These are phyloP conservation scores for Urocynchramus pylzowi DNA, from an alignment of 2,113 vertebrate species.

Conservation along the genomic window DNA sequence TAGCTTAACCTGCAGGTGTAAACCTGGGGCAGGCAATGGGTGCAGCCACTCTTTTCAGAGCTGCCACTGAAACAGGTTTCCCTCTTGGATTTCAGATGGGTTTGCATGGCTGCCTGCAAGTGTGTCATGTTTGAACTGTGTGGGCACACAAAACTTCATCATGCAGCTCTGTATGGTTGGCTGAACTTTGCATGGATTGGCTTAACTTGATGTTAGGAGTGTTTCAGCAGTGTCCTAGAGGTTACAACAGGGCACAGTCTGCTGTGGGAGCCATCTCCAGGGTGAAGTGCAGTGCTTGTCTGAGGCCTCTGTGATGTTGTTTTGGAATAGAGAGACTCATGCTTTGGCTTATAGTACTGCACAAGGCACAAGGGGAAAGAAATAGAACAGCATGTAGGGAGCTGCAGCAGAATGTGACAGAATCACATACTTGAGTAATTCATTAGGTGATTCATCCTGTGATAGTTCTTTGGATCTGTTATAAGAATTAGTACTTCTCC, in stretches of 20 bases:
- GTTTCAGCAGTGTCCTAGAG: neutral
- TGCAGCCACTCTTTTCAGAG: neutral
- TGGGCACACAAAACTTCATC: neutral
- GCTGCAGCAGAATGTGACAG: neutral
- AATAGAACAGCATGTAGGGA: neutral
- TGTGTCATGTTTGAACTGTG: neutral
- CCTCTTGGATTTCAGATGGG: neutral
- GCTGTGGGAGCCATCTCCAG: neutral
- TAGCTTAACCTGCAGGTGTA: neutral
- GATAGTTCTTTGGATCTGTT: neutral
- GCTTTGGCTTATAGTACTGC: neutral
- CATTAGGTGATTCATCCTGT: conserved; percentile 22
- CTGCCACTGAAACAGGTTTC: neutral
- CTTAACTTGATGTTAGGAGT: neutral
- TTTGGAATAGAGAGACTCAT: neutral
- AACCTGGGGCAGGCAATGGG: neutral
- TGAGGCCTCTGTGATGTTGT: neutral
- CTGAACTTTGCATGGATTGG: neutral
- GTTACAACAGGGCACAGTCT: neutral
- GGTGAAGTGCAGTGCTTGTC: neutral
- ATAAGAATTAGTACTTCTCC: neutral
- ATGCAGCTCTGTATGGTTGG: neutral
- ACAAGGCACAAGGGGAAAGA: neutral
- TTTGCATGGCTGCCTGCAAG: neutral
- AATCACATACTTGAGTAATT: conserved; percentile 30